Percentiles rank a stretch among this genome's conserved stretches.
These are phyloP conservation scores for Daboia siamensis DNA, from an alignment of 2,113 vertebrate genomes.

Conservation along the genomic window DNA sequence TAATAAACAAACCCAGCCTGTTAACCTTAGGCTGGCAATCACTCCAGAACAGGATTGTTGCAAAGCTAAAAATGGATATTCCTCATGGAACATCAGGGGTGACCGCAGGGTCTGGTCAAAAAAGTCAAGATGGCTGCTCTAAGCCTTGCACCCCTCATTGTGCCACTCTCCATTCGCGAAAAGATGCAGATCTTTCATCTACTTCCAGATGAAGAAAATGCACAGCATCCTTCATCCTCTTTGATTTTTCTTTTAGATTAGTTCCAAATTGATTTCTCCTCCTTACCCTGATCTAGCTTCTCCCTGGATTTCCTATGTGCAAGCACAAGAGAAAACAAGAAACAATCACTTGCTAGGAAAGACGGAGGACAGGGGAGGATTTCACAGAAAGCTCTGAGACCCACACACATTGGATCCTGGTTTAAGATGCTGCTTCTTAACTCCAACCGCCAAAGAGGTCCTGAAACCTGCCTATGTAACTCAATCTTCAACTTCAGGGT, in stretches of 20 bases:
- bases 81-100: background rate
- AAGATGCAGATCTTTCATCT: background rate
- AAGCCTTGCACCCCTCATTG: background rate
- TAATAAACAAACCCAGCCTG: background rate
- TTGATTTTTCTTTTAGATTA: background rate
- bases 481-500: background rate
- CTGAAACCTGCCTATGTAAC: slow-evolving; percentile 24
- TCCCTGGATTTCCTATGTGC: background rate
- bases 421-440: fast-evolving
- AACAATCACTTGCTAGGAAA: background rate
- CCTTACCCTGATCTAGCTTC: background rate
- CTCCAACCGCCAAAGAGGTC: fast-evolving
- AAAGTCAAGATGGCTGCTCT: background rate
- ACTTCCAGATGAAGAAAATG: background rate
- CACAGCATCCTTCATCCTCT: fast-evolving
- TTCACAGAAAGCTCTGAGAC: background rate
- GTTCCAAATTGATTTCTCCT: background rate
- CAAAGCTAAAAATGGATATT: background rate
- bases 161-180: background rate
- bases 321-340: background rate
- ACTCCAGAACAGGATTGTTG: background rate
- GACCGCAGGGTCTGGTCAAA: background rate
- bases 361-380: background rate
- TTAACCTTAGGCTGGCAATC: background rate
- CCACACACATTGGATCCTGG: background rate